Evolutionary conservation across 1,140 invertebrate species (phyloP).

Genomic region (Carposina sasakii): DNA sequence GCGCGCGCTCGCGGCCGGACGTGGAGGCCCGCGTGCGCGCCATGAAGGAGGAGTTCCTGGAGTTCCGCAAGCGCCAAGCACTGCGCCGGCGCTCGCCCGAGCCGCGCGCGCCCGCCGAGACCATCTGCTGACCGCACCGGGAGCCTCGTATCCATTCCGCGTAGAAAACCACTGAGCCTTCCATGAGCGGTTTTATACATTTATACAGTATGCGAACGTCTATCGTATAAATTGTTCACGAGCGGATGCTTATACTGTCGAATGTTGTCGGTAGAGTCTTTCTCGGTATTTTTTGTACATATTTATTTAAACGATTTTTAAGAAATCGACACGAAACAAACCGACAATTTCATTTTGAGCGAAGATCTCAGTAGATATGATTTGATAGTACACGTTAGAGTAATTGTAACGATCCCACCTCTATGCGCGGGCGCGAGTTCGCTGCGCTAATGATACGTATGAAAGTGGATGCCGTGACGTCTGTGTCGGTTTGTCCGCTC

Average conservation of each 20-base stretch:
- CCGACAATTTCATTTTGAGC: too few relatives aligned
- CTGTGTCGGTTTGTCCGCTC: conserved; percentile 51
- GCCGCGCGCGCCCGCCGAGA: conserved; percentile 44
- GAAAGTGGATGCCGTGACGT: conserved; percentile 67
- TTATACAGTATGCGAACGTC: too few relatives aligned
- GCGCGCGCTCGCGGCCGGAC: conserved; percentile 76
- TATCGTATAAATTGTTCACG: too few relatives aligned
- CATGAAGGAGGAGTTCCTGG: conserved; percentile 96
- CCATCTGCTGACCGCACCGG: conserved; percentile 37
- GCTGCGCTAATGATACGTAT: conserved; percentile 52
- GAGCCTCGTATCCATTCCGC: too few relatives aligned
- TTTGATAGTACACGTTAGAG: conserved; percentile 28
- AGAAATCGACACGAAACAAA: too few relatives aligned
- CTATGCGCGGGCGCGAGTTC: conserved; percentile 32
- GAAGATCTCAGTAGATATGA: conserved; percentile 30
- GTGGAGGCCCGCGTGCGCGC: conserved; percentile 93
- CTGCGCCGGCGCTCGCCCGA: conserved; percentile 78
- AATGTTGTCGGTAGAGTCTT: too few relatives aligned
- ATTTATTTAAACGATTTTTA: too few relatives aligned
- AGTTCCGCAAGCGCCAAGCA: conserved; percentile 91
- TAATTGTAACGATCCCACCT: conserved; percentile 57
- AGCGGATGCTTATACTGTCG: too few relatives aligned
- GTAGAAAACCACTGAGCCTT: too few relatives aligned
- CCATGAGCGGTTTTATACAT: too few relatives aligned
- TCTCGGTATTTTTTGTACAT: too few relatives aligned